Conservation (phyloP, 2,797 vertebrate species). For the Gouania willdenowi region DNA sequence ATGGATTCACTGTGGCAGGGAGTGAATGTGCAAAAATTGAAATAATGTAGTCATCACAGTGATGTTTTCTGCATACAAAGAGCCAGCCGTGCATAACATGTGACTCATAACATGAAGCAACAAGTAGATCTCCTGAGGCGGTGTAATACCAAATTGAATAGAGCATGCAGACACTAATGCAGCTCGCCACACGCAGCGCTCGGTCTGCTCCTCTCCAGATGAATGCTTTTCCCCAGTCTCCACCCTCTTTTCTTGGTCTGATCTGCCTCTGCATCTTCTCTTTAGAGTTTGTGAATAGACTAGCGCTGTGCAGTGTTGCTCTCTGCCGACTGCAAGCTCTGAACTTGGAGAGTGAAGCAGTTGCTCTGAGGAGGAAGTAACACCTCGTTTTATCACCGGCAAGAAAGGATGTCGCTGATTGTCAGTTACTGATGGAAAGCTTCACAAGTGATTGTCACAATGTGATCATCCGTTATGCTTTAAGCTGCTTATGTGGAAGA, state of each 20-base stretch:
- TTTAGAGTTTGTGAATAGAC: slow-evolving; percentile 43
- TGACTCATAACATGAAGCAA: slow-evolving; percentile 43
- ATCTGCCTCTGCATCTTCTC: slow-evolving; percentile 48
- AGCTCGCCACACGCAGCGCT: slow-evolving; percentile 38
- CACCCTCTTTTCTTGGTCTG: slow-evolving; percentile 55
- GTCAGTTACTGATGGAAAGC: slow-evolving; percentile 34
- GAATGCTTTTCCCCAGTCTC: slow-evolving; percentile 55
- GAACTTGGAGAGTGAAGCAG: slow-evolving; percentile 22
- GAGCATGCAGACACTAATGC: slow-evolving; percentile 43
- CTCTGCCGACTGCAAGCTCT: slow-evolving; percentile 14
- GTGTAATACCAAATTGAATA: slow-evolving; percentile 47
- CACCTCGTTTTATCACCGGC: slow-evolving; percentile 18
- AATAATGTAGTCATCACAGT: background rate
- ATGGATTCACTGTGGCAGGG: slow-evolving; percentile 2
- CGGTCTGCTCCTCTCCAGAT: slow-evolving; percentile 64
- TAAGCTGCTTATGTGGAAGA: slow-evolving; percentile 72
- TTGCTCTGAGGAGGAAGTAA: slow-evolving; percentile 21
- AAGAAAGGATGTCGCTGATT: slow-evolving; percentile 24
- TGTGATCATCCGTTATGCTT: slow-evolving; percentile 55
- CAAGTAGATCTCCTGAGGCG: slow-evolving; percentile 42
- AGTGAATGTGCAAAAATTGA: background rate
- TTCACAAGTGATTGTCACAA: slow-evolving; percentile 37
- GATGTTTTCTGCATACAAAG: background rate
- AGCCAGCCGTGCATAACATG: slow-evolving; percentile 17
- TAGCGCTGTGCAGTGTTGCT: slow-evolving; percentile 2